phyloP scores from a whole-genome alignment of 2,888 invertebrate species.

The Sipunculus nudus region DNA sequence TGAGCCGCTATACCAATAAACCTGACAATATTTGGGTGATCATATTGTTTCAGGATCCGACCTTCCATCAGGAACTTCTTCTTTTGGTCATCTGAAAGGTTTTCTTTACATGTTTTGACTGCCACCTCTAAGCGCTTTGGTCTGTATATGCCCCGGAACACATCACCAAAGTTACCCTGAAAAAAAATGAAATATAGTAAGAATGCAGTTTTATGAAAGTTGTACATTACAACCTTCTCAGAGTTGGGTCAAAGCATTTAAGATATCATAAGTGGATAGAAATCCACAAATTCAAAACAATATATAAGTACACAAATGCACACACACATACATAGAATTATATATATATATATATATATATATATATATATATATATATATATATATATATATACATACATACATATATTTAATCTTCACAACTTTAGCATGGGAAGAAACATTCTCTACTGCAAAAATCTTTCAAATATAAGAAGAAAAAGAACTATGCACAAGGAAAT shows the following conservation, averaged over 20 bases:
- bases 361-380: too few species aligned
- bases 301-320: too few species aligned
- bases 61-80: slow-evolving; percentile 95
- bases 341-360: too few species aligned
- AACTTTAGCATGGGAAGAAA: too few species aligned
- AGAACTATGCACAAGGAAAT: not conserved
- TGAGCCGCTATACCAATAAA: slow-evolving; percentile 97
- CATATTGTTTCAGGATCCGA: slow-evolving; percentile 93
- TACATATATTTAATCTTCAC: too few species aligned
- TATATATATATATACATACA: too few species aligned
- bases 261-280: too few species aligned
- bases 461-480: not conserved
- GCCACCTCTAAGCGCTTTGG: slow-evolving; percentile 80
- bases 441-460: too few species aligned
- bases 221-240: not conserved
- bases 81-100: slow-evolving; percentile 91
- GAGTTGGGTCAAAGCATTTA: too few species aligned
- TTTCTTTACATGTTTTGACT: slow-evolving; percentile 94
- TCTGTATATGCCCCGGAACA: slow-evolving; percentile 87
- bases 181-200: slow-evolving; percentile 22
- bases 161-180: slow-evolving; percentile 97
- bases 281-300: too few species aligned
- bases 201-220: not conserved
- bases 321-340: too few species aligned
- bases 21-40: slow-evolving; percentile 95